A percentile compares a stretch with the other conserved stretches of the same genome.
Conservation (phyloP, 2,113 vertebrate genomes). For the Balaeniceps rex region DNA sequence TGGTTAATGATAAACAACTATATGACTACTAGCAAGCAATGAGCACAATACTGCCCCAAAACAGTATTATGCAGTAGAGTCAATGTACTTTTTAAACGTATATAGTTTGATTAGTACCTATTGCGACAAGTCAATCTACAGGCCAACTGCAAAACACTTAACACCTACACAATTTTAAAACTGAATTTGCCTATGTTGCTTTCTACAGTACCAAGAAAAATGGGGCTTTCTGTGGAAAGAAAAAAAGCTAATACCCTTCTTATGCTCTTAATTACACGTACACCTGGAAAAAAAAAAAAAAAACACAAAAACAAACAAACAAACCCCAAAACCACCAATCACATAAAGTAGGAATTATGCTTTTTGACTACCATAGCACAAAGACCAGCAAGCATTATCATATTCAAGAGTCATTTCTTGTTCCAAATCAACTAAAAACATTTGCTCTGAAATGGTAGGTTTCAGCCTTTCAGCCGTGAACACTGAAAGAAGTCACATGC, state of each 20-base stretch:
- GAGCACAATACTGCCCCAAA: neutral
- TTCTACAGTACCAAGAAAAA: neutral
- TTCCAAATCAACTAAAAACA: neutral
- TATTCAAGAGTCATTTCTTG: neutral
- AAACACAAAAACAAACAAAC: rapidly evolving
- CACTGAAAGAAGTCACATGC: neutral
- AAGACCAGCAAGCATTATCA: neutral
- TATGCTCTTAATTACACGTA: rapidly evolving
- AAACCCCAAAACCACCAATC: neutral
- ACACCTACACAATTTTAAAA: neutral
- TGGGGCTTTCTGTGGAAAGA: rapidly evolving
- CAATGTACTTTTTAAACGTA: neutral
- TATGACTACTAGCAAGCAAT: neutral
- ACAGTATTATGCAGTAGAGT: neutral
- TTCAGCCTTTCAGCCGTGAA: neutral
- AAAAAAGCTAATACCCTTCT: neutral
- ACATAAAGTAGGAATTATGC: rapidly evolving
- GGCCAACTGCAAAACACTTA: neutral
- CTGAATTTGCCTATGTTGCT: neutral
- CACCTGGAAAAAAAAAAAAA: neutral
- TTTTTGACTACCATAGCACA: neutral
- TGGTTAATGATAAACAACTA: neutral
- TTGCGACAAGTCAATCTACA: neutral
- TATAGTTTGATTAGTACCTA: neutral
- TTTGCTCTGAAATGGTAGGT: neutral